Conservation (phyloP, 2,797 vertebrate genomes). For the Eupleurogrammus muticus region DNA sequence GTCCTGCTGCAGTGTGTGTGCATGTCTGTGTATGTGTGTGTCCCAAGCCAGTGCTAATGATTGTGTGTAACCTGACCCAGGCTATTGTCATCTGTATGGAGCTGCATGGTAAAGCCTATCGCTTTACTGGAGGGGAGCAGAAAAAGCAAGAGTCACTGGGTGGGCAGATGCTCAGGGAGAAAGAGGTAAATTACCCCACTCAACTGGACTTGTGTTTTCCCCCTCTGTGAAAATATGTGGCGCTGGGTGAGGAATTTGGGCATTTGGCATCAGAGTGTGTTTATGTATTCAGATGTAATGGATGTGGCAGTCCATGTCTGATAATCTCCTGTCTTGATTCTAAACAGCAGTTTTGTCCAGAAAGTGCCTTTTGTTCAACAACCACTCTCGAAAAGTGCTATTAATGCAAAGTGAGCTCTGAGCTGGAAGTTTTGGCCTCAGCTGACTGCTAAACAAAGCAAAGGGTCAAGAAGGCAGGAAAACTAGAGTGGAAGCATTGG, state of each 20-base stretch:
- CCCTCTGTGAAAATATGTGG: constrained; percentile 5
- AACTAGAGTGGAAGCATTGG: neutral
- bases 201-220: constrained; percentile 19
- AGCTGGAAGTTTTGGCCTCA: constrained; percentile 19
- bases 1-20: constrained; percentile 29
- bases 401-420: constrained; percentile 28
- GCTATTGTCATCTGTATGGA: constrained; percentile 73
- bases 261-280: constrained; percentile 51
- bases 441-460: constrained; percentile 11
- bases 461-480: constrained; percentile 9
- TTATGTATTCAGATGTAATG: constrained; percentile 34
- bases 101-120: constrained; percentile 68
- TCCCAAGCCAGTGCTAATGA: constrained; percentile 75
- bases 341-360: constrained; percentile 23
- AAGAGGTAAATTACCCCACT: constrained; percentile 50
- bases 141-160: constrained; percentile 48
- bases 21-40: constrained; percentile 46
- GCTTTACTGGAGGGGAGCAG: constrained; percentile 62
- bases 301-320: constrained; percentile 24
- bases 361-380: constrained; percentile 42
- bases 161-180: constrained; percentile 63
- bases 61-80: constrained; percentile 76
- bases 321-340: constrained; percentile 34
- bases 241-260: constrained; percentile 22
- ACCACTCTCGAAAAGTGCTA: constrained; percentile 33